Evolutionary conservation across 1,140 invertebrate species (phyloP), one percentile per base, ranked within the genome.

Genomic region (Drosophila baimaii): DNA sequence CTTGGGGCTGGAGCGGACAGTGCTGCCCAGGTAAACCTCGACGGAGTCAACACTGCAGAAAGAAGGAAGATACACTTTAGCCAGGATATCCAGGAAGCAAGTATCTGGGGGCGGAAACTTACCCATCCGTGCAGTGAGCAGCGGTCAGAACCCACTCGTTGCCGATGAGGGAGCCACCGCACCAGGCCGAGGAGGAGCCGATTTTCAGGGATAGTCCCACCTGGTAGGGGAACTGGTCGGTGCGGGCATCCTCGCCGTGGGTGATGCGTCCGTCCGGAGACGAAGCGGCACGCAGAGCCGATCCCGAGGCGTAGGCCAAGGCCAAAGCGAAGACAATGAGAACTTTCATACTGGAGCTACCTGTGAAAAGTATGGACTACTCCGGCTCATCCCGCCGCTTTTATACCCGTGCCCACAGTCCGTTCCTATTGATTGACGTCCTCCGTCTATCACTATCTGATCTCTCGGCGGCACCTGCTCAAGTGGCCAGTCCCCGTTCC

Each of bases 161-260:
- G n/a, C 92, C 93, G 37, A 95, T 93, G 13, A 95, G 74, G 9
- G 93, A 93, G 17, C 94, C 94, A 70, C 93, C 94, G 77, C 94
- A 95, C 83, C 83, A 91, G 47, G 90, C 74, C 4, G 80, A 78
- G 29, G 44, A 33, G 15, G 27, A 47, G 17, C 71, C 82, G 39
- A 77, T 59, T 25, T 92, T 91, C 41, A 92, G 79, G 7, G 79
- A 73, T 0, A 92, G 80, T 77, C 91, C 83, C 13, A 88, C 91
- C 63, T 92, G 91, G 56, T 93, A 91, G 54, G 92, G 91, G 70
- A 92, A 92, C 79, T 93, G 80, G 31, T 79, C 81, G 7, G 41
- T 54, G 6, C 33, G 33, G 33, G 92, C 92, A 27, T 81, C 73
- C 3, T 80, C 35, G 15, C 92, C 92, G 44, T 91, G 70, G 51